Conservation (phyloP, 2,113 vertebrate genomes). For the Sturnira hondurensis region DNA sequence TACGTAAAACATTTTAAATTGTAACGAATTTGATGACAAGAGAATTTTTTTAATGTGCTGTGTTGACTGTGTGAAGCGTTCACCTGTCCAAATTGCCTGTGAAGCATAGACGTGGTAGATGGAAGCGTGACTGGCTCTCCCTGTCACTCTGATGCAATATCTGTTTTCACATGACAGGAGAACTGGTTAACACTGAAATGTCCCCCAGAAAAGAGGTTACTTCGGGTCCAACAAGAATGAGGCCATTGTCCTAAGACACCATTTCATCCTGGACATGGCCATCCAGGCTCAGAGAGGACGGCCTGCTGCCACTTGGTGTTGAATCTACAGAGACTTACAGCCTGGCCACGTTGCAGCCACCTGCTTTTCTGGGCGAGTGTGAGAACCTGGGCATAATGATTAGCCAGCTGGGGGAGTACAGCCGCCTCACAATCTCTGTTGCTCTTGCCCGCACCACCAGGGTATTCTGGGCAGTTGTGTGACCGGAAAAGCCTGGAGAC, state of each 20-base stretch:
- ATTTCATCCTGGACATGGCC: not conserved
- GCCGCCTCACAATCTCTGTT: too few relatives aligned
- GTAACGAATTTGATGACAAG: not conserved
- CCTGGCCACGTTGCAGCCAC: fast-evolving
- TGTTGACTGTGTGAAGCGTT: not conserved
- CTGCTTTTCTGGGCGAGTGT: not conserved
- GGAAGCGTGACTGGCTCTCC: fast-evolving
- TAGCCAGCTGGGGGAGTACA: too few relatives aligned
- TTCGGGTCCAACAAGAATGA: not conserved
- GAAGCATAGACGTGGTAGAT: not conserved
- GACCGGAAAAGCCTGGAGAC: not conserved
- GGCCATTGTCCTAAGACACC: not conserved
- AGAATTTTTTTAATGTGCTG: not conserved
- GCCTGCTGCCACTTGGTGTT: fast-evolving
- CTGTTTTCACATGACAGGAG: not conserved
- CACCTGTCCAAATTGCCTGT: not conserved
- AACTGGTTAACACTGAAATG: not conserved
- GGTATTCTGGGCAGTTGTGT: fast-evolving
- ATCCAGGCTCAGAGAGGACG: not conserved
- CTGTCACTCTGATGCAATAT: too few relatives aligned
- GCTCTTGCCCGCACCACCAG: not conserved
- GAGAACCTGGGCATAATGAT: not conserved
- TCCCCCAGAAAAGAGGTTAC: not conserved
- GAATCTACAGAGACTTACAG: fast-evolving
- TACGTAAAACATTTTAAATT: not conserved